phyloP scores from a whole-genome alignment of 2,888 invertebrate species.

The Pycnomerus fuliginosus region DNA sequence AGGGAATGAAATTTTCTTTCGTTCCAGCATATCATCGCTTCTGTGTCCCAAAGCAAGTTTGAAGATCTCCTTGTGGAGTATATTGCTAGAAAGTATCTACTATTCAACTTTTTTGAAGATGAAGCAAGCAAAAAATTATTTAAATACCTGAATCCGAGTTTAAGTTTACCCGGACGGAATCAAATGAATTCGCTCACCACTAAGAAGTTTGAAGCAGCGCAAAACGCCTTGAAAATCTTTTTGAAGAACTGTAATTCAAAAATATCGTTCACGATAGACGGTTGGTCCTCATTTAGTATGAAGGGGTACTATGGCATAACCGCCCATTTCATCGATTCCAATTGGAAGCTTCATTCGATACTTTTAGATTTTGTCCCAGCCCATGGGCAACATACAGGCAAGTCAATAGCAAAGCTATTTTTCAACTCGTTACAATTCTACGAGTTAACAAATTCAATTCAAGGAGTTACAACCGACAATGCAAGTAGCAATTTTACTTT shows the following conservation, averaged over 20 bases:
- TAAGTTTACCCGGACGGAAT: conserved; percentile 11
- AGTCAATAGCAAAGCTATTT: conserved; percentile 23
- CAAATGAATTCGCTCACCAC: conserved; percentile 10
- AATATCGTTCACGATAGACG: conserved; percentile 33
- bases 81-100: too few species aligned
- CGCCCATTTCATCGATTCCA: conserved; percentile 29
- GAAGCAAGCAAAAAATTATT: too few species aligned
- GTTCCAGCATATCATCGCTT: too few species aligned
- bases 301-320: conserved; percentile 32
- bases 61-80: too few species aligned
- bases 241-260: conserved; percentile 25
- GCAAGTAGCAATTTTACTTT: conserved; percentile 10
- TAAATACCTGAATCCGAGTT: too few species aligned
- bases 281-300: conserved; percentile 30
- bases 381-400: conserved; percentile 30
- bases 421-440: background rate
- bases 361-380: conserved; percentile 33
- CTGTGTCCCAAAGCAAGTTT: too few species aligned
- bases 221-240: conserved; percentile 10
- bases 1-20: too few species aligned
- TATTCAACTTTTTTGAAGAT: too few species aligned
- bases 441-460: conserved; percentile 3
- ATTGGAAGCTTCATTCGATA: conserved; percentile 29
- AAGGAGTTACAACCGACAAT: conserved; percentile 12
- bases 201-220: conserved; percentile 1